Conservation (phyloP, 2,888 invertebrate genomes). For the Eledone cirrhosa region DNA sequence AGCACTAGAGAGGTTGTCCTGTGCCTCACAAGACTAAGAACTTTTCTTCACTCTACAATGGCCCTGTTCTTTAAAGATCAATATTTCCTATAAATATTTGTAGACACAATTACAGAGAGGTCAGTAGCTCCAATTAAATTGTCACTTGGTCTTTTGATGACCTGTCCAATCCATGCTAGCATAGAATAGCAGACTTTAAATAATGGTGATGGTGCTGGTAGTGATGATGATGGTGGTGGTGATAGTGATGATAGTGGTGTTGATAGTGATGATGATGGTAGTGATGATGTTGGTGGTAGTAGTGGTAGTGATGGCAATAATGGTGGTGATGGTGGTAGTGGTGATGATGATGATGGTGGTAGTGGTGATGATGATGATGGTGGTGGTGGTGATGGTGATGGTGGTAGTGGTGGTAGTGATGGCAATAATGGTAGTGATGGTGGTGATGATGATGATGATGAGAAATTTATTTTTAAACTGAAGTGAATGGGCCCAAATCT, state of each 20-base stretch:
- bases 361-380: not conserved
- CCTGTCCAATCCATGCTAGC: no score
- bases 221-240: not conserved
- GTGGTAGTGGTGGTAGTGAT: not conserved
- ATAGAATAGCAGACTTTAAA: no score
- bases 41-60: no score
- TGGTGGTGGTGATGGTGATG: not conserved
- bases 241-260: not conserved
- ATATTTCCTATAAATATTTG: no score
- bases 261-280: not conserved
- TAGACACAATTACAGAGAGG: no score
- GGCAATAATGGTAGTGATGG: not conserved
- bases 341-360: not conserved
- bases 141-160: no score
- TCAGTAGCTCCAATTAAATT: no score
- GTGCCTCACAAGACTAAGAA: no score
- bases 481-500: no score
- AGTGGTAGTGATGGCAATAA: not conserved
- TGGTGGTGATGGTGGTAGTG: not conserved
- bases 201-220: no score
- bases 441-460: not conserved
- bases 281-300: not conserved
- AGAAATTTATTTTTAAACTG: not conserved
- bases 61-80: no score
- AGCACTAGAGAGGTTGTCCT: no score